phyloP scores from a whole-genome alignment of 1,140 invertebrate genomes.

The Akabosia matsudoensis region DNA sequence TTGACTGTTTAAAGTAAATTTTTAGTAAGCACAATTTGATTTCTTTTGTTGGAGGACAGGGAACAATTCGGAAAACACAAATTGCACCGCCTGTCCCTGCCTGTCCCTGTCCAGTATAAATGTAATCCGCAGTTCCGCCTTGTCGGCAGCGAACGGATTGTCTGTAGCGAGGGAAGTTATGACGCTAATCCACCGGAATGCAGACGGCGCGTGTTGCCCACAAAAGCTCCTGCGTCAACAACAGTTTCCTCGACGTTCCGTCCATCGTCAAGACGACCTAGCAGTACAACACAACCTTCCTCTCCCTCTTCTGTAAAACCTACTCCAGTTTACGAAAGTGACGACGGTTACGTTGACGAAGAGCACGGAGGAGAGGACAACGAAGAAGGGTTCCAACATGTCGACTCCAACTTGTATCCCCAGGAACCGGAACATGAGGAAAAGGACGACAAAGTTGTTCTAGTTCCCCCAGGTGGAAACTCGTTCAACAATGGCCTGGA shows the following conservation, averaged over 20 bases:
- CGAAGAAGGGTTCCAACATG: background rate
- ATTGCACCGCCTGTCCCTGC: no score
- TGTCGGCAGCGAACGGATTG: conserved; percentile 64
- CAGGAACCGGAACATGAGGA: background rate
- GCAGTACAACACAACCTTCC: conserved; percentile 48
- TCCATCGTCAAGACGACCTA: conserved; percentile 48
- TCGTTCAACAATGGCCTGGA: background rate
- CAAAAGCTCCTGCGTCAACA: conserved; percentile 47
- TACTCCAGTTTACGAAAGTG: background rate
- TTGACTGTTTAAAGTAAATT: no score
- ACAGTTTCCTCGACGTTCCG: conserved; percentile 49
- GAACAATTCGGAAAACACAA: conserved; percentile 62
- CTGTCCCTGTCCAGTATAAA: conserved; percentile 69
- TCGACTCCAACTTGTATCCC: background rate
- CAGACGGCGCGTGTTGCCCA: conserved; percentile 40
- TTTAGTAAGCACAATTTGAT: no score
- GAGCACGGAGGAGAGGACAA: background rate
- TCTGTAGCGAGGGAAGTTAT: conserved; percentile 74
- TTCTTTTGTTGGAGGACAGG: no score
- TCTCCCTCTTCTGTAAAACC: background rate
- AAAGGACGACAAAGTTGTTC: background rate
- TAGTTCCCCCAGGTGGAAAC: background rate
- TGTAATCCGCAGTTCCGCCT: conserved; percentile 68
- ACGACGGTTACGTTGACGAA: background rate
- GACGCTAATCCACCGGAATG: conserved; percentile 65